A percentile compares a stretch with the other conserved stretches of the same genome.
phyloP scores from a whole-genome alignment of 2,113 vertebrate species.

The Herpailurus yagouaroundi region DNA sequence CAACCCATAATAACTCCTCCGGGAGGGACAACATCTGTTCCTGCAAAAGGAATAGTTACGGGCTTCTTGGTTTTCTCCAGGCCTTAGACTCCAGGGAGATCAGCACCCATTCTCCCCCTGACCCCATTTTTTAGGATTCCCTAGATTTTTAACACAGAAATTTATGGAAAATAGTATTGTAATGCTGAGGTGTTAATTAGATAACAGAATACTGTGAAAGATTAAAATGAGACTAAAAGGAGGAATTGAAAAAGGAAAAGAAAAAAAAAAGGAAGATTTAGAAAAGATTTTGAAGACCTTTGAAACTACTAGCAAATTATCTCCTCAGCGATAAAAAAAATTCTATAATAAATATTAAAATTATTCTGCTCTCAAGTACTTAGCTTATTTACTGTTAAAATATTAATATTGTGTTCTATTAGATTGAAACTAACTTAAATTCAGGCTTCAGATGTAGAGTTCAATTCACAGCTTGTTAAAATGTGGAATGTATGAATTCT shows the following conservation, averaged over 20 bases:
- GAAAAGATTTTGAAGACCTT: constrained; percentile 2
- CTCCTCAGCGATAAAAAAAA: background rate
- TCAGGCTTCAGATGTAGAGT: constrained; percentile 21
- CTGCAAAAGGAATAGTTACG: background rate
- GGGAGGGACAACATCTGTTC: constrained; percentile 56
- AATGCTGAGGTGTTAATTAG: constrained; percentile 26
- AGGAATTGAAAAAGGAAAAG: background rate
- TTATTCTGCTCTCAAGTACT: background rate
- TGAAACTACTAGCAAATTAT: constrained; percentile 32
- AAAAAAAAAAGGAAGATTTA: background rate
- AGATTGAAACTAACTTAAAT: constrained; percentile 26
- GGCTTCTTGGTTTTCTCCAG: background rate
- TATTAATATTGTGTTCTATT: background rate
- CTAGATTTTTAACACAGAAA: constrained; percentile 27
- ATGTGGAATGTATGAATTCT: background rate
- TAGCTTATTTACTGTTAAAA: background rate
- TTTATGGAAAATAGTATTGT: constrained; percentile 21
- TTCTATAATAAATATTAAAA: background rate
- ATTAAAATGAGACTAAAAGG: background rate
- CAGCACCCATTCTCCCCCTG: background rate
- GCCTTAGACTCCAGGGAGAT: background rate
- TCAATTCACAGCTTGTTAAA: constrained; percentile 53
- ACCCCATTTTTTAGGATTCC: background rate
- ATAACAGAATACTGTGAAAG: constrained; percentile 39
- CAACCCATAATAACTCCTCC: constrained; percentile 29